Conservation (phyloP, 1,140 invertebrate species). For the Drosophila kepulauana region DNA sequence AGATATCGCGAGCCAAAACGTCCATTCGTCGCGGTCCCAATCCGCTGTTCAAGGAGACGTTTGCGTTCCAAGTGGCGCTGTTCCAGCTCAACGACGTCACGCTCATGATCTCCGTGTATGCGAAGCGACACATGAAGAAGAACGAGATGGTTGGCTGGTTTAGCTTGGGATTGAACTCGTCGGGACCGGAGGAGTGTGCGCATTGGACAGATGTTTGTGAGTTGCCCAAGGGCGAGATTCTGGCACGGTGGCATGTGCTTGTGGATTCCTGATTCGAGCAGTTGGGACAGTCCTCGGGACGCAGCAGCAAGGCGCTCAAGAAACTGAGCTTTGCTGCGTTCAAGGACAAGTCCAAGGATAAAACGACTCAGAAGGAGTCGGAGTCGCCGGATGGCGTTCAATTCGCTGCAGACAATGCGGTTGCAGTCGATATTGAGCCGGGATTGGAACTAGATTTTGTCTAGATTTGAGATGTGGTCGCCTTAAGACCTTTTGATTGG, state of each 20-base stretch:
- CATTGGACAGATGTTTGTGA: slow-evolving; percentile 97
- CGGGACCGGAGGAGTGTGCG: slow-evolving; percentile 95
- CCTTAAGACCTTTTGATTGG: slow-evolving; percentile 46
- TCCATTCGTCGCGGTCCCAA: slow-evolving; percentile 95
- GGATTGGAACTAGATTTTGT: slow-evolving; percentile 83
- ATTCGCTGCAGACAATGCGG: slow-evolving; percentile 66
- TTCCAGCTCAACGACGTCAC: slow-evolving; percentile 98
- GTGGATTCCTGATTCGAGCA: slow-evolving; percentile 86
- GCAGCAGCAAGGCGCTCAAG: slow-evolving; percentile 67
- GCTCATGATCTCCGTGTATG: slow-evolving; percentile 96
- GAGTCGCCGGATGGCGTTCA: slow-evolving; percentile 34
- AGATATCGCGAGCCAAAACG: slow-evolving; percentile 96
- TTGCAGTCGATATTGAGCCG: slow-evolving; percentile 81
- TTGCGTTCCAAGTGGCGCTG: slow-evolving; percentile 97
- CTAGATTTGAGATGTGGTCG: slow-evolving; percentile 52
- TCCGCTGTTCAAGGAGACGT: slow-evolving; percentile 97
- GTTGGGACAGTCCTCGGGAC: slow-evolving; percentile 79
- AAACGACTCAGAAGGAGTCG: slow-evolving; percentile 53
- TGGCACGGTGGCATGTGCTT: slow-evolving; percentile 90
- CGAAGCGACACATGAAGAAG: slow-evolving; percentile 95
- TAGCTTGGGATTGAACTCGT: slow-evolving; percentile 95
- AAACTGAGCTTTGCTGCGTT: slow-evolving; percentile 74
- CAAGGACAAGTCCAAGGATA: slow-evolving; percentile 79
- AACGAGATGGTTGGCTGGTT: slow-evolving; percentile 99
- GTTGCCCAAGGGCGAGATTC: slow-evolving; percentile 84